Percentiles rank a stretch among this genome's conserved stretches.
phyloP scores from a whole-genome alignment of 2,797 vertebrate genomes.

The Siniperca undulata region DNA sequence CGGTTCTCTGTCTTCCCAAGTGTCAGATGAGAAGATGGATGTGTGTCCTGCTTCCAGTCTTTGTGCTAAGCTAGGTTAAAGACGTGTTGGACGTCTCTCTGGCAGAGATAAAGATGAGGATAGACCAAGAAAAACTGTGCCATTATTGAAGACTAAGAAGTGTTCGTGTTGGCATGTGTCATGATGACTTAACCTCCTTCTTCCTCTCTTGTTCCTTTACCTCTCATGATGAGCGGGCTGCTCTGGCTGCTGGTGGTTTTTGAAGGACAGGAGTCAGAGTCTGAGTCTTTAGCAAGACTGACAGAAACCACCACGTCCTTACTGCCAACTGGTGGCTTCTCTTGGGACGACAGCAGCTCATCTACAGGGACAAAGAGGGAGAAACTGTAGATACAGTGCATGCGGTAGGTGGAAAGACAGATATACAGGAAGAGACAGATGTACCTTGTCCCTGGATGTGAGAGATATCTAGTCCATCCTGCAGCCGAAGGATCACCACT shows the following conservation, averaged over 20 bases:
- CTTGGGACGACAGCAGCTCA: constrained; percentile 90
- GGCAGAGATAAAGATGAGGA: background rate
- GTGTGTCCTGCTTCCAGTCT: background rate
- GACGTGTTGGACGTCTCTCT: background rate
- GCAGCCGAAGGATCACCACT: constrained; percentile 92
- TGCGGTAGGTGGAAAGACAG: background rate
- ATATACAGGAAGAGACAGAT: fast-evolving
- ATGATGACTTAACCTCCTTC: background rate
- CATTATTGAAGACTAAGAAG: background rate
- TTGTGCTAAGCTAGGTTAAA: background rate
- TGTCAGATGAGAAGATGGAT: too few relatives aligned
- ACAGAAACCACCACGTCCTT: constrained; percentile 91
- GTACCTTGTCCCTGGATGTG: constrained; percentile 95
- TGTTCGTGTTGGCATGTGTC: background rate
- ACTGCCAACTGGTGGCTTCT: constrained; percentile 87
- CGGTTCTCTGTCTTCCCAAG: background rate
- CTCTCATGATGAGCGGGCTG: constrained; percentile 87
- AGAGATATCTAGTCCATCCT: constrained; percentile 94
- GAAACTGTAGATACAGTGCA: background rate
- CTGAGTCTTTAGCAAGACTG: constrained; percentile 88
- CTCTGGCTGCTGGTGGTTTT: constrained; percentile 86
- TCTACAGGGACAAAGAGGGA: constrained; percentile 77
- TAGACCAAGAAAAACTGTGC: background rate
- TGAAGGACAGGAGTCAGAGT: constrained; percentile 87
- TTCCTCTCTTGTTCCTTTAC: constrained; percentile 66